Percentiles rank a stretch among this genome's conserved stretches.
phyloP scores from a whole-genome alignment of 1,140 invertebrate species.

The Pogonus chalceus region DNA sequence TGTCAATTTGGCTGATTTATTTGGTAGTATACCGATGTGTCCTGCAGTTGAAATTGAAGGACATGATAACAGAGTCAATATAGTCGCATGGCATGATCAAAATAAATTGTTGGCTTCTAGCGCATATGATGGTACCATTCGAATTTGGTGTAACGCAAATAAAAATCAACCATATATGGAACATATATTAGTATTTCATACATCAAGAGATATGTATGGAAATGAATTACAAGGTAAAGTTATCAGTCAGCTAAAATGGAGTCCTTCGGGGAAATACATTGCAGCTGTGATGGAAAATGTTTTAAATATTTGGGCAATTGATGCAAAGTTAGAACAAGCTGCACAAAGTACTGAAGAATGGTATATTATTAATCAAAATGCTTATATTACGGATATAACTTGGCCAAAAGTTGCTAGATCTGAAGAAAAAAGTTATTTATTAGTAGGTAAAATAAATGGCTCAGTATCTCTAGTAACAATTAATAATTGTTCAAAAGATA shows the following conservation, averaged over 20 bases:
- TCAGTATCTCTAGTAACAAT: slow-evolving; percentile 31
- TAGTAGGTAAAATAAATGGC: slow-evolving; percentile 47
- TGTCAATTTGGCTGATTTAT: slow-evolving; percentile 40
- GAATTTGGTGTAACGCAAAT: slow-evolving; percentile 44
- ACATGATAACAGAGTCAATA: slow-evolving; percentile 42
- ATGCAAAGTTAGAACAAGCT: slow-evolving; percentile 9
- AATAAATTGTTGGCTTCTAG: slow-evolving; percentile 43
- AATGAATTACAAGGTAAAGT: slow-evolving; percentile 43
- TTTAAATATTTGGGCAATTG: slow-evolving; percentile 46
- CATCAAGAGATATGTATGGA: slow-evolving; percentile 39
- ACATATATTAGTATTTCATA: slow-evolving; percentile 49
- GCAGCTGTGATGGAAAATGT: slow-evolving; percentile 47
- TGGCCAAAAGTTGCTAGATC: slow-evolving; percentile 37
- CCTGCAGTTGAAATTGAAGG: slow-evolving; percentile 39
- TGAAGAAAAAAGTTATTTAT: slow-evolving; percentile 36
- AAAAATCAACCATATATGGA: slow-evolving; percentile 36
- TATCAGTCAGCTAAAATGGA: slow-evolving; percentile 44
- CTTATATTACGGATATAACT: slow-evolving; percentile 40
- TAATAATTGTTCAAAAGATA: slow-evolving; percentile 22
- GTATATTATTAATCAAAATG: slow-evolving; percentile 35
- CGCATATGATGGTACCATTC: slow-evolving; percentile 54
- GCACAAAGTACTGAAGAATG: slow-evolving; percentile 23
- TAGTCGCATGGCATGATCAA: slow-evolving; percentile 36
- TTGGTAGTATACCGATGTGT: slow-evolving; percentile 35
- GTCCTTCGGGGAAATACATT: slow-evolving; percentile 42